These are phyloP conservation scores for Herpetotheres cachinnans DNA, from an alignment of 2,113 vertebrate genomes.

Conservation along the genomic window DNA sequence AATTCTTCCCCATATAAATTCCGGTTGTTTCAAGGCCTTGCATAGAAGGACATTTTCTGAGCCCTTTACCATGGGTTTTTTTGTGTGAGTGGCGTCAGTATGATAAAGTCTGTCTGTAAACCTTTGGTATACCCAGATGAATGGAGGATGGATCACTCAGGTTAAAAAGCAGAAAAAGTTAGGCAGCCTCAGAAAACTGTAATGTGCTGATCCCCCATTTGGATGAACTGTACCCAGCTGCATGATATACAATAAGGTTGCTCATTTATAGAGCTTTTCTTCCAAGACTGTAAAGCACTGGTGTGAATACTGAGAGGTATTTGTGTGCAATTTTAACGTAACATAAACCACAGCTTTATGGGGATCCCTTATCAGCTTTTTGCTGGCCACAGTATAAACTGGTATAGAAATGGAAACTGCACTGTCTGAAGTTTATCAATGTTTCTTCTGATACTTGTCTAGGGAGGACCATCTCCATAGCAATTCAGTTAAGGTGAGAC, in stretches of 20 bases:
- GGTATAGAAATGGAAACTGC: background rate
- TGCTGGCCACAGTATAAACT: background rate
- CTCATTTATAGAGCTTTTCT: constrained; percentile 45
- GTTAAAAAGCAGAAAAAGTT: background rate
- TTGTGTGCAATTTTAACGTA: background rate
- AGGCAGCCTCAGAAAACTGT: background rate
- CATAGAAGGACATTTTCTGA: background rate
- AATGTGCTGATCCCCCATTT: background rate
- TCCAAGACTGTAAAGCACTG: constrained; percentile 29
- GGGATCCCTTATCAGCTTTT: background rate
- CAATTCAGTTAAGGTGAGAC: constrained; percentile 11
- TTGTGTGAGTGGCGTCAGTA: background rate
- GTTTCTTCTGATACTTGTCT: constrained; percentile 11
- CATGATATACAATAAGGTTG: background rate
- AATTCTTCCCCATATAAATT: background rate
- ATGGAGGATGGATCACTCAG: background rate
- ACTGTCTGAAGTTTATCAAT: background rate
- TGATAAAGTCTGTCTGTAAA: background rate
- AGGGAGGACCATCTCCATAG: background rate
- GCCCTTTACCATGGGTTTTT: background rate
- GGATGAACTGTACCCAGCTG: constrained; percentile 43
- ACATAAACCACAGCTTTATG: constrained; percentile 31
- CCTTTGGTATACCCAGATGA: background rate
- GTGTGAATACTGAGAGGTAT: constrained; percentile 5
- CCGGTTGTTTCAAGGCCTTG: background rate